These are phyloP conservation scores for Apogon talboti DNA, from an alignment of 2,797 vertebrate species.

Conservation along the genomic window DNA sequence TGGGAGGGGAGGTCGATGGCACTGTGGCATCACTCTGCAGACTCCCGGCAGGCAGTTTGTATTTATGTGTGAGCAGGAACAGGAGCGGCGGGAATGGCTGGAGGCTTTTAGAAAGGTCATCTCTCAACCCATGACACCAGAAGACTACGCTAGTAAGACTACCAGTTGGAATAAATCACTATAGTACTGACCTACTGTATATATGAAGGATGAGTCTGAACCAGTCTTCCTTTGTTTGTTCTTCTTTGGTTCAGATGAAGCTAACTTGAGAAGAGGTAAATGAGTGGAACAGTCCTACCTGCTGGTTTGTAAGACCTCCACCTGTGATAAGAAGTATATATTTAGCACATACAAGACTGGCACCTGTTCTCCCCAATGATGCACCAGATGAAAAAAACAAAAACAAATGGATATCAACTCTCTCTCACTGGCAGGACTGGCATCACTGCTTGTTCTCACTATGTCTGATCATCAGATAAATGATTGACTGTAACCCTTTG, in stretches of 20 bases:
- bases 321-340: background rate
- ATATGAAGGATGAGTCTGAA: background rate
- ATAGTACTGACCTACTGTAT: background rate
- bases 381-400: background rate
- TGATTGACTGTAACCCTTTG: constrained; percentile 3
- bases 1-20: constrained; percentile 79
- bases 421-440: background rate
- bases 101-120: constrained; percentile 85
- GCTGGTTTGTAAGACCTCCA: background rate
- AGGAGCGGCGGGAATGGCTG: constrained; percentile 89
- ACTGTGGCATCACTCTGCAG: constrained; percentile 82
- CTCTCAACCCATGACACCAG: constrained; percentile 80
- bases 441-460: background rate
- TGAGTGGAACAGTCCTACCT: constrained; percentile 33
- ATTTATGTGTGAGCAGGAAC: constrained; percentile 88
- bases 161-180: background rate
- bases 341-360: background rate
- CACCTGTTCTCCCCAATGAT: background rate
- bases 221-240: constrained; percentile 6
- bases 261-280: constrained; percentile 69
- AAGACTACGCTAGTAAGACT: constrained; percentile 78
- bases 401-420: background rate
- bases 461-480: background rate
- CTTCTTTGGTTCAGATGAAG: constrained; percentile 71
- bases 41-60: constrained; percentile 88